Base-by-base conservation (phyloP, 2,888 invertebrate genomes). In the Odontocolon sp. region DNA sequence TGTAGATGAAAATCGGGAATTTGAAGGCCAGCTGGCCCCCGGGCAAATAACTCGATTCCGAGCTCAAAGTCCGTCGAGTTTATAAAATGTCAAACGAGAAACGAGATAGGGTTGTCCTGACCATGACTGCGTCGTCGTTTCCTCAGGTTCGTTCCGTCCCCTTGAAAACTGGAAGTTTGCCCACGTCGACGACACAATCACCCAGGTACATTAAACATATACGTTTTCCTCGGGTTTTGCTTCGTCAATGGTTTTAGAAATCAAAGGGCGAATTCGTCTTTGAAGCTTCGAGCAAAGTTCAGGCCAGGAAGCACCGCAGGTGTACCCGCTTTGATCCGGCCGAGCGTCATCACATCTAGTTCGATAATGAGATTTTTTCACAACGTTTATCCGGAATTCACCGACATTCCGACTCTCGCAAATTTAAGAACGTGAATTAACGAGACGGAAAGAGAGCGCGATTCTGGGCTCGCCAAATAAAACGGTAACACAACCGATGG, bases 141-240 rank as follows among this genome's bases (percentile, higher is more conserved):
- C 38, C 23, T 18, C 14, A 18, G 6, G 14, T 6, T 14, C 14
- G 23, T n/a, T 21, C 45, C 38, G 18, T 21, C 26, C 18, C 54
- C 26, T 18, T 18, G 45, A 69, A 69, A 38, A 54, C 42, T 75
- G 69, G 69, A 75, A 57, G 40, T 52, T 64, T 74, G 74, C 74
- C 73, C 69, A 50, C 38, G 21, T 9, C n/a, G 31, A 47, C 23
- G 31, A 28, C 40, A 42, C 61, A 40, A 47, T 61, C 61, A 38
- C 21, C 47, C 16, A 56, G 59, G 54, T 54, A 45, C 67, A 57
- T 59, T 28, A 26, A 57, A 23, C 38, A 14, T 21, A 40, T 40
- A 9, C 23, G 23, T 40, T 14, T 38, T 14, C 45, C 2, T 16
- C 36, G 9, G 38, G 45, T 38, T 68, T 56, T 63, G 40, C 56